Evolutionary conservation across 1,140 invertebrate species (phyloP).

Genomic region (Dendroctonus ponderosae): DNA sequence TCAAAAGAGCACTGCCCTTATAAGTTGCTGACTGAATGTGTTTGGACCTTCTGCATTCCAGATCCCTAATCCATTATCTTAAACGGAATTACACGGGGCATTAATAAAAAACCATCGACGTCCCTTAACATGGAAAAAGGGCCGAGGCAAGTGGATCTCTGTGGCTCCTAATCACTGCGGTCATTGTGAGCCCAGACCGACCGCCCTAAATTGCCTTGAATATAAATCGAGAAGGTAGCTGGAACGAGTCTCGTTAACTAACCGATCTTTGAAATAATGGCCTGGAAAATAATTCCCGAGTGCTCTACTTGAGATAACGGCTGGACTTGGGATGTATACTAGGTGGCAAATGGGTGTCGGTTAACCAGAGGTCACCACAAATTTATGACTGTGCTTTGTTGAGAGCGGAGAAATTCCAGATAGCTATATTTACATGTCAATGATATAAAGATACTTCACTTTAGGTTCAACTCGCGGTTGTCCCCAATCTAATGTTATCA

Average conservation of each 20-base stretch:
- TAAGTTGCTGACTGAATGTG: too few species aligned
- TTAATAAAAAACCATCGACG: constrained; percentile 18
- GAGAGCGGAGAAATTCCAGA: too few species aligned
- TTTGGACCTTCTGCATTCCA: neutral
- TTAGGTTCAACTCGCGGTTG: too few species aligned
- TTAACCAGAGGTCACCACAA: neutral
- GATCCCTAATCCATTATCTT: neutral
- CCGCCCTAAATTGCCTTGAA: constrained; percentile 30
- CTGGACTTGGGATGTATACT: constrained; percentile 10
- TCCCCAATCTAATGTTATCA: too few species aligned
- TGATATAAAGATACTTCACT: too few species aligned
- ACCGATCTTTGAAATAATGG: constrained; percentile 26
- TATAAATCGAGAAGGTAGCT: constrained; percentile 30
- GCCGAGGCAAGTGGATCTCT: constrained; percentile 18
- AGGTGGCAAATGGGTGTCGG: constrained; percentile 13
- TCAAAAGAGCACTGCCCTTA: too few species aligned
- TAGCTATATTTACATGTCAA: too few species aligned
- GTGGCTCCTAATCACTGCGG: constrained; percentile 25
- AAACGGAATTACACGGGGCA: constrained; percentile 7
- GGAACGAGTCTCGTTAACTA: constrained; percentile 25
- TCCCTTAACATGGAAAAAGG: constrained; percentile 8
- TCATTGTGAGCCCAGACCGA: constrained; percentile 18
- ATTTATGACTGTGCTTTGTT: too few species aligned
- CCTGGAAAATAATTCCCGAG: constrained; percentile 25
- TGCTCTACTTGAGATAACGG: constrained; percentile 15